These are phyloP conservation scores for Brenthis daphne DNA, from an alignment of 2,888 invertebrate species.

Conservation along the genomic window DNA sequence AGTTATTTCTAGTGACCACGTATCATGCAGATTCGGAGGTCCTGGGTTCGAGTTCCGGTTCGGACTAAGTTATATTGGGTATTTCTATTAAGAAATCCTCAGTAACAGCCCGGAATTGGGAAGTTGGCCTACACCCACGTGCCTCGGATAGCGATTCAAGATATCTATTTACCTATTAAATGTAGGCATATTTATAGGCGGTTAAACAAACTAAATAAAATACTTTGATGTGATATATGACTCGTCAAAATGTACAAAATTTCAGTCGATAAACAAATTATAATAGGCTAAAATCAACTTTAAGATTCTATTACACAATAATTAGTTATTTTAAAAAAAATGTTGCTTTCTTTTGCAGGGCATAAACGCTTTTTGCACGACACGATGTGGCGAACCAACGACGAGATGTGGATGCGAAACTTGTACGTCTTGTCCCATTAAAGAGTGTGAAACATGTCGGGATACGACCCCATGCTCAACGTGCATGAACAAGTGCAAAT, in stretches of 20 bases:
- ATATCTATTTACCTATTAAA: too few species aligned
- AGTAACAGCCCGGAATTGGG: neutral
- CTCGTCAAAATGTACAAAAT: too few species aligned
- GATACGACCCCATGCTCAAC: conserved; percentile 21
- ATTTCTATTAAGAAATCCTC: neutral
- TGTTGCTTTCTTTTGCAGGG: conserved; percentile 41
- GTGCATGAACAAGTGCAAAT: neutral
- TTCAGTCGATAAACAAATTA: neutral
- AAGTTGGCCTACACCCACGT: too few species aligned
- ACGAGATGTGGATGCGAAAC: conserved; percentile 41
- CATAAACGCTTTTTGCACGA: conserved; percentile 45
- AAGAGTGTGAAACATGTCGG: conserved; percentile 18
- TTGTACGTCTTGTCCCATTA: conserved; percentile 41
- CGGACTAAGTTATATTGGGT: neutral
- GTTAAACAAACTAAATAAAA: too few species aligned
- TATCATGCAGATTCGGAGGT: neutral
- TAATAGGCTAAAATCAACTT: neutral
- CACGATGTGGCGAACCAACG: conserved; percentile 34
- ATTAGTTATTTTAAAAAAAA: too few species aligned
- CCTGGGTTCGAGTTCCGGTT: neutral
- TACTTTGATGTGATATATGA: too few species aligned
- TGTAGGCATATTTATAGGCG: too few species aligned
- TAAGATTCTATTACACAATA: too few species aligned
- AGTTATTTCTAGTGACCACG: neutral
- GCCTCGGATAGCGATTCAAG: too few species aligned